A percentile compares a stretch with the other conserved stretches of the same genome.
Evolutionary conservation across 2,888 invertebrate genomes (phyloP).

Genomic region (Campoletis raptor): DNA sequence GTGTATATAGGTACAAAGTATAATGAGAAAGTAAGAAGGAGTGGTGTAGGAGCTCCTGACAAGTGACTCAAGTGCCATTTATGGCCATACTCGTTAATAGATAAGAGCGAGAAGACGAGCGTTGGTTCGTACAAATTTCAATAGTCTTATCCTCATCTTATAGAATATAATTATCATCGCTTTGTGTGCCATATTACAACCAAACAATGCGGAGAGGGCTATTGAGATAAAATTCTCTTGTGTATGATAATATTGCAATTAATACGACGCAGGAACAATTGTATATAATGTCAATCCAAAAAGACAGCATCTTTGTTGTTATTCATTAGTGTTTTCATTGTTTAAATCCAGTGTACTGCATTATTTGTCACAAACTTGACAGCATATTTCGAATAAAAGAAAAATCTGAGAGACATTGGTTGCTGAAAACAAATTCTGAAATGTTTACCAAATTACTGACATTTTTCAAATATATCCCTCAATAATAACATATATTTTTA

Average conservation of each 20-base stretch:
- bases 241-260: conserved; percentile 13
- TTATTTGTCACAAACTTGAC: neutral
- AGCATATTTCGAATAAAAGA: neutral
- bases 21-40: neutral
- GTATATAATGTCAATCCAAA: neutral
- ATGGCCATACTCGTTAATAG: conserved; percentile 27
- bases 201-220: neutral
- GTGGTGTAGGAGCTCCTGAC: neutral
- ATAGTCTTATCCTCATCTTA: conserved; percentile 20
- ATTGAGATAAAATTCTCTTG: neutral
- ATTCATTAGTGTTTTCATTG: neutral
- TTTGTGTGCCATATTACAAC: conserved; percentile 23
- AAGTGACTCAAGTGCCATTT: conserved; percentile 38
- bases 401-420: neutral
- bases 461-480: too few relatives aligned
- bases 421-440: neutral
- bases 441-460: neutral
- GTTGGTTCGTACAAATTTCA: conserved; percentile 20
- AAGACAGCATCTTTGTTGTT: neutral
- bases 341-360: neutral
- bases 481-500: too few relatives aligned
- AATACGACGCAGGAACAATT: neutral
- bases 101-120: conserved; percentile 18
- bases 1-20: neutral
- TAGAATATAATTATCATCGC: conserved; percentile 17